These are phyloP conservation scores for Phalera bucephala DNA, from an alignment of 2,888 invertebrate genomes.

Conservation along the genomic window DNA sequence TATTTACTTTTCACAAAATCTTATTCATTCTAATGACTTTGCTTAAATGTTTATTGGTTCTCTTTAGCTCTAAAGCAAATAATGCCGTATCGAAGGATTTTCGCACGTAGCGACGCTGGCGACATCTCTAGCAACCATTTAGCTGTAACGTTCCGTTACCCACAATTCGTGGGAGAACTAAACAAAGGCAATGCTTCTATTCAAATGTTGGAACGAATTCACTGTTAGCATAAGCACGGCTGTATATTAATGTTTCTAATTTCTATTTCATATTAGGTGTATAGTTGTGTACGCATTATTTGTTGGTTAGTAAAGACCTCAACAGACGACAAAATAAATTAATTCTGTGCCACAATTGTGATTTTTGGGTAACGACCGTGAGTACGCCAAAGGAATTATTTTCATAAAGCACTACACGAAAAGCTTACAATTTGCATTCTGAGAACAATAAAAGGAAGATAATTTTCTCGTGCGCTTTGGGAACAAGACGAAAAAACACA, in stretches of 20 bases:
- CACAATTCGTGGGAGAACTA: slow-evolving; percentile 65
- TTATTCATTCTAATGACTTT: no score
- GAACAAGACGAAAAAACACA: background rate
- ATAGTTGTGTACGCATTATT: slow-evolving; percentile 1
- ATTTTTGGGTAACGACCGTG: slow-evolving; percentile 23
- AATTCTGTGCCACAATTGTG: slow-evolving; percentile 4
- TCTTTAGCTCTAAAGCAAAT: slow-evolving; percentile 42
- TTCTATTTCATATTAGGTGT: slow-evolving; percentile 8
- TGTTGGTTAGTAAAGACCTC: background rate
- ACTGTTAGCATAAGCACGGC: slow-evolving; percentile 22
- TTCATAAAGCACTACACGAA: slow-evolving; percentile 12
- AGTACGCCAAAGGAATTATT: slow-evolving; percentile 25
- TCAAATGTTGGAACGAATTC: slow-evolving; percentile 43
- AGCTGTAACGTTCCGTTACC: slow-evolving; percentile 62
- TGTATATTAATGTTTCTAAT: slow-evolving; percentile 8
- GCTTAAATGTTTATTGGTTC: slow-evolving; percentile 33
- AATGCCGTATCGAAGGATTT: slow-evolving; percentile 35
- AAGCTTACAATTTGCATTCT: slow-evolving; percentile 12
- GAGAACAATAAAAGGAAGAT: slow-evolving; percentile 1
- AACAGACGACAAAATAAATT: no score
- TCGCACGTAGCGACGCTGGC: slow-evolving; percentile 49
- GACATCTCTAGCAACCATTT: slow-evolving; percentile 45
- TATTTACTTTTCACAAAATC: no score
- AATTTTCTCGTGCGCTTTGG: no score
- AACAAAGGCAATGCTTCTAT: slow-evolving; percentile 60